Base-by-base conservation (phyloP, 2,888 invertebrate species). In the Monochamus alternatus region DNA sequence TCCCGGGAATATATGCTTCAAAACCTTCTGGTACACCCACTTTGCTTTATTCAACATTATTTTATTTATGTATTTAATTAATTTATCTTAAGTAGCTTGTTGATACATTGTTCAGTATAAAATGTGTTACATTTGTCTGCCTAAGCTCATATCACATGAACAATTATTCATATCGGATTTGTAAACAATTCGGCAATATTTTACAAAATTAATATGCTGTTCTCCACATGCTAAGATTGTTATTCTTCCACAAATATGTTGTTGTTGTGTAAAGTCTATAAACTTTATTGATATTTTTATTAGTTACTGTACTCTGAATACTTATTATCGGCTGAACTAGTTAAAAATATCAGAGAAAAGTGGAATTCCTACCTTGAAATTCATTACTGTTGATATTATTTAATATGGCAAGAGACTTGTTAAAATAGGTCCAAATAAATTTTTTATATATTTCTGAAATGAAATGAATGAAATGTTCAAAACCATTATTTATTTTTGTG, bases 241-340 rank as follows among this genome's bases (percentile, higher is more conserved):
- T 58, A 68, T 69, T 60, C 8, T 69, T 59, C 69, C 47, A 69
- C 44, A 59, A 60, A 60, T 69, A 51, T 62, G 31, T n/a, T 60
- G 22, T 68, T 32, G 47, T 60, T 60, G 60, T 60, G 47, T 47
- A 22, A 22, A 22, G 31, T 30, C 31, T 60, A 59, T 68, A 47
- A 64, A 51, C 64, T 44, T 64, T 12, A 64, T 14, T 63, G 8
- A 43, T 63, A 63, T 14, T 63, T 68, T 68, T 51, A 31, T 22
- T 67, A 22, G 22, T 31, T n/a, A 62, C 55, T 65, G 73, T 65
- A 65, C 59, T 51, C 65, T 73, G 63, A 44, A 65, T 64, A 43
- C 58, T n/a, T 38, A 47, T 71, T 71, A 72, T 73, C 73, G 30
- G 30, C 52, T 59, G 65, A 73, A 72, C 72, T 44, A 64, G 58